A percentile compares a stretch with the other conserved stretches of the same genome.
Evolutionary conservation across 2,797 vertebrate genomes (phyloP).

Genomic region (Chloroceryle amazona): DNA sequence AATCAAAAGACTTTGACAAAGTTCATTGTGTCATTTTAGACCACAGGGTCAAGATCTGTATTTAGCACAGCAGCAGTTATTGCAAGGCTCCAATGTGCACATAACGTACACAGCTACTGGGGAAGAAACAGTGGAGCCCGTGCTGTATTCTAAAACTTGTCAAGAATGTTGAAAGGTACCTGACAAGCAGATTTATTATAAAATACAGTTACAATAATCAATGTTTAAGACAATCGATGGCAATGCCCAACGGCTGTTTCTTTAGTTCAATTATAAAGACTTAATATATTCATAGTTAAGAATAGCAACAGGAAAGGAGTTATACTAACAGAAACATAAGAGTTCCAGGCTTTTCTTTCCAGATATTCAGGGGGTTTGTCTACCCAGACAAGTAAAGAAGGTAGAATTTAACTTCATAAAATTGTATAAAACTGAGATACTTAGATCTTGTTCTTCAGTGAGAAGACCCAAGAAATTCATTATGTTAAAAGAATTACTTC

Average conservation of each 20-base stretch:
- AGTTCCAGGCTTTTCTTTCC: slow-evolving; percentile 47
- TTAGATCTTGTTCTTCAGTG: not conserved
- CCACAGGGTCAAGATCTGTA: not conserved
- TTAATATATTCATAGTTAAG: slow-evolving; percentile 12
- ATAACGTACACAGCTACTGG: not conserved
- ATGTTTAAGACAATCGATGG: not conserved
- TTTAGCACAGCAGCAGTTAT: not conserved
- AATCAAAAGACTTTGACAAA: not conserved
- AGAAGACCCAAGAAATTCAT: not conserved
- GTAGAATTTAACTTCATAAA: not conserved
- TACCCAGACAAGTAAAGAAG: not conserved
- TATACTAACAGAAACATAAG: slow-evolving; percentile 47
- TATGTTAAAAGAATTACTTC: not conserved
- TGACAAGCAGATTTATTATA: not conserved
- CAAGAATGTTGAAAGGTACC: not conserved
- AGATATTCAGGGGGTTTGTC: not conserved
- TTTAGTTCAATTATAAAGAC: not conserved
- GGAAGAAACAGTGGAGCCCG: fast-evolving
- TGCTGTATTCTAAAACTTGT: not conserved
- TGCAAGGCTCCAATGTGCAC: not conserved
- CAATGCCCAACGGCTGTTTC: not conserved
- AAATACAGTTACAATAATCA: not conserved
- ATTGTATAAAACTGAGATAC: not conserved
- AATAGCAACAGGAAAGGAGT: slow-evolving; percentile 75
- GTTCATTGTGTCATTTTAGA: not conserved